Percentiles rank a stretch among this genome's conserved stretches.
Conservation (phyloP, 2,888 invertebrate genomes). For the Parasteatoda lunata region DNA sequence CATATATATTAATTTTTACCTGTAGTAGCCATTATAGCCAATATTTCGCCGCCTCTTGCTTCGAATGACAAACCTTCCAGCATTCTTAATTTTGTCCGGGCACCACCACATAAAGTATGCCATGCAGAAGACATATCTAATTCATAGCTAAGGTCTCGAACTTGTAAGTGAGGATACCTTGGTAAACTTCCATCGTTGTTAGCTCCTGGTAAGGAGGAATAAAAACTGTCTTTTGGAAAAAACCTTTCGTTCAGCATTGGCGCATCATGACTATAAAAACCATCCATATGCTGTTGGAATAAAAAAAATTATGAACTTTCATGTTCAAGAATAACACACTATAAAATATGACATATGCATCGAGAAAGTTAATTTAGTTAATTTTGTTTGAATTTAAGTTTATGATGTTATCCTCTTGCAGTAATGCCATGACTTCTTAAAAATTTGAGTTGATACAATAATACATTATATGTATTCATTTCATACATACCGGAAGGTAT, state of each 20-base stretch:
- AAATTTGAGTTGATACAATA: too few relatives aligned
- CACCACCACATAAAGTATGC: constrained; percentile 71
- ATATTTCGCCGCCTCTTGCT: constrained; percentile 90
- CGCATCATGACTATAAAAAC: constrained; percentile 70
- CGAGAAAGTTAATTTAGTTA: too few relatives aligned
- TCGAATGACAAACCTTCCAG: constrained; percentile 88
- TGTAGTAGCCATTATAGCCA: constrained; percentile 89
- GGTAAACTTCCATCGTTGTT: constrained; percentile 48
- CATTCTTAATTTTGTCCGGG: constrained; percentile 75
- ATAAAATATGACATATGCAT: too few relatives aligned
- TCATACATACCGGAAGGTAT: too few relatives aligned
- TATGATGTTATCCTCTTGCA: too few relatives aligned
- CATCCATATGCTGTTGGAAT: constrained; percentile 46
- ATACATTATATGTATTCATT: too few relatives aligned
- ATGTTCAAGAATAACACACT: too few relatives aligned
- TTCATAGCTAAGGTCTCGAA: constrained; percentile 81
- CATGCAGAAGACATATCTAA: constrained; percentile 75
- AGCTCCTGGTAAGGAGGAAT: constrained; percentile 65
- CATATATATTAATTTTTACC: constrained; percentile 72
- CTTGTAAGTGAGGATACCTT: constrained; percentile 76
- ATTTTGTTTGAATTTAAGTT: too few relatives aligned
- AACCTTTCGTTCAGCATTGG: constrained; percentile 73
- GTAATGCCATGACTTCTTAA: too few relatives aligned
- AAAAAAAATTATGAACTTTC: too few relatives aligned
- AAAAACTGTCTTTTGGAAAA: constrained; percentile 72